Evolutionary conservation across 2,113 vertebrate genomes (phyloP).

Genomic region (Oncorhynchus clarkii): DNA sequence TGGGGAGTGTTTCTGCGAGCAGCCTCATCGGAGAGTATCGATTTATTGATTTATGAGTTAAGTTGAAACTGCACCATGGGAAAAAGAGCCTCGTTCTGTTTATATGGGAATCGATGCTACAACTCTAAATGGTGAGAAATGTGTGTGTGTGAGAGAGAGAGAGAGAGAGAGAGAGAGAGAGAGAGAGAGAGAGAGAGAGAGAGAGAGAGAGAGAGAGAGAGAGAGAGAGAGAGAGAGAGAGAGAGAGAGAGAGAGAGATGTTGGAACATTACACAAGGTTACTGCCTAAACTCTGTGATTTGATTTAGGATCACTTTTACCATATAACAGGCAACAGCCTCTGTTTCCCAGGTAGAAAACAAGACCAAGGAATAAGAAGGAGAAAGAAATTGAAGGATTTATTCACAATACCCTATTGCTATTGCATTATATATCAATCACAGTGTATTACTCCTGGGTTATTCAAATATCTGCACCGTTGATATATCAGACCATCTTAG

Average conservation of each 20-base stretch:
- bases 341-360: conserved; percentile 4
- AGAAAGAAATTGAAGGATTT: not conserved
- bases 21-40: conserved; percentile 22
- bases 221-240: conserved; percentile 4
- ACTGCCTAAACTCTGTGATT: conserved; percentile 14
- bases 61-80: conserved; percentile 40
- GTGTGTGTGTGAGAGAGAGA: conserved; percentile 25
- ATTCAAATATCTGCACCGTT: too few species aligned
- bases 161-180: not conserved
- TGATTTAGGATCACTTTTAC: conserved; percentile 38
- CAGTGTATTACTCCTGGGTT: too few species aligned
- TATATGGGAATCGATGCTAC: conserved; percentile 57
- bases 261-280: conserved; percentile 32
- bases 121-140: conserved; percentile 45
- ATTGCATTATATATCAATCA: too few species aligned
- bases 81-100: conserved; percentile 52
- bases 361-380: not conserved
- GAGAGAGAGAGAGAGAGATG: not conserved
- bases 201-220: not conserved
- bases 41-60: conserved; percentile 58
- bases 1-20: conserved; percentile 8
- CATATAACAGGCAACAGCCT: conserved; percentile 11
- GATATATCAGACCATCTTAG: not conserved
- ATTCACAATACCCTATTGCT: not conserved
- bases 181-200: conserved; percentile 4